A percentile compares a stretch with the other conserved stretches of the same genome.
phyloP scores from a whole-genome alignment of 2,113 vertebrate genomes.

The Athene noctua region DNA sequence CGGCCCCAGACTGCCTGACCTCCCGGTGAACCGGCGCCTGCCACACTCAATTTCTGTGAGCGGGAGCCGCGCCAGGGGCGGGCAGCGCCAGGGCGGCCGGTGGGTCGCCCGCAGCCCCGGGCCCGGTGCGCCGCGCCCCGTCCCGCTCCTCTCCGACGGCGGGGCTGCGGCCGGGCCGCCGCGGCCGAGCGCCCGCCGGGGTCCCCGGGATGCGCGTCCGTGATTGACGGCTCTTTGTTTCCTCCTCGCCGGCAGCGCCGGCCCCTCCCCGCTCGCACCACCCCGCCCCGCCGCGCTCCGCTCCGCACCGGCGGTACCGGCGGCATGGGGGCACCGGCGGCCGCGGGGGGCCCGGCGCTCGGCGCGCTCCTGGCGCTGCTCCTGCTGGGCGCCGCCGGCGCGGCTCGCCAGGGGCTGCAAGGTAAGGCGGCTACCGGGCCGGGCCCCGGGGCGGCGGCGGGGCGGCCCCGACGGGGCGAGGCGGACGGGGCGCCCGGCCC shows the following conservation, averaged over 20 bases:
- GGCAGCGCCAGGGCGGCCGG: background rate
- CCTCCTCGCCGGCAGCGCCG: background rate
- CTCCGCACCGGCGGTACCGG: background rate
- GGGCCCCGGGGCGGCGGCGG: background rate
- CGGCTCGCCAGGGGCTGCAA: constrained; percentile 67
- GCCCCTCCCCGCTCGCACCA: background rate
- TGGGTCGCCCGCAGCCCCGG: background rate
- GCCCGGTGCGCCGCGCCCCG: no score
- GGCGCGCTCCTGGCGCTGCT: constrained; percentile 32
- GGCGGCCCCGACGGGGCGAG: background rate
- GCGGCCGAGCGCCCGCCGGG: background rate
- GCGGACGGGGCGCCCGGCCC: background rate
- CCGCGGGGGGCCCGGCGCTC: background rate
- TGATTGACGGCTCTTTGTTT: constrained; percentile 50
- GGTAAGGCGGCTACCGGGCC: constrained; percentile 57
- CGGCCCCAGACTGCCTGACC: background rate
- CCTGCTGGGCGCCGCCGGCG: constrained; percentile 12
- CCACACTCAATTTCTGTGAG: background rate
- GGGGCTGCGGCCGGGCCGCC: background rate
- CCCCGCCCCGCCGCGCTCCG: background rate
- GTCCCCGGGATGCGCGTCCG: constrained; percentile 3
- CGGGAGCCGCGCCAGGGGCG: background rate
- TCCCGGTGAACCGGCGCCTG: background rate
- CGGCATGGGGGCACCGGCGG: background rate
- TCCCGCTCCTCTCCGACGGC: background rate